Conservation (phyloP, 2,113 vertebrate species). For the Nansenia antarctica region DNA sequence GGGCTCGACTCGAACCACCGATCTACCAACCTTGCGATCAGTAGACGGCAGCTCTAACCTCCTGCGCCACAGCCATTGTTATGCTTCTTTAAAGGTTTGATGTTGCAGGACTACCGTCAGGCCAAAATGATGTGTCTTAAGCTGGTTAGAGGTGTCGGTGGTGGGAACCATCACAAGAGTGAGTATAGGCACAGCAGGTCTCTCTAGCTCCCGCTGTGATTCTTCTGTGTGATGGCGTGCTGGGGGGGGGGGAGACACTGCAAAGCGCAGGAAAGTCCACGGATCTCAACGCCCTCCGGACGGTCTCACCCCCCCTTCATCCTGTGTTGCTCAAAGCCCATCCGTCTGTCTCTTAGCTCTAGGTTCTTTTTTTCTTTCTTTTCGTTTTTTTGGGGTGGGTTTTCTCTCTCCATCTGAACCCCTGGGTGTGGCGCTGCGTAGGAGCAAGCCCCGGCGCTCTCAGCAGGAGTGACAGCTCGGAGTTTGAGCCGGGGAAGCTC, state of each 20-base stretch:
- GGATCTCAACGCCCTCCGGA: not conserved
- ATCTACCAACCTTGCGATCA: too few relatives aligned
- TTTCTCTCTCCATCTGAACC: not conserved
- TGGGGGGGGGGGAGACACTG: too few relatives aligned
- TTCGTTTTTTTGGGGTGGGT: too few relatives aligned
- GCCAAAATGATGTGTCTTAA: too few relatives aligned
- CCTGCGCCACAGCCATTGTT: too few relatives aligned
- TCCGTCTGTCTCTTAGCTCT: constrained; percentile 31
- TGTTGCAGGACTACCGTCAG: too few relatives aligned
- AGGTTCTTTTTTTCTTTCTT: too few relatives aligned
- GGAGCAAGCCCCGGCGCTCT: constrained; percentile 12
- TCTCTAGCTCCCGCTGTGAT: not conserved
- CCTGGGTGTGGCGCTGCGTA: not conserved
- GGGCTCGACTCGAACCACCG: too few relatives aligned
- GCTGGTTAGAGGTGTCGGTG: not conserved
- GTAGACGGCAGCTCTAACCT: too few relatives aligned
- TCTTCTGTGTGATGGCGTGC: too few relatives aligned
- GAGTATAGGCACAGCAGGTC: not conserved
- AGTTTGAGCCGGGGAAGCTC: constrained; percentile 8
- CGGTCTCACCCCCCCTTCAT: not conserved
- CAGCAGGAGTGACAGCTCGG: constrained; percentile 39
- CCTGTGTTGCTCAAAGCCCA: constrained; percentile 22
- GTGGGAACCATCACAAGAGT: not conserved
- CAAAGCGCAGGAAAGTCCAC: too few relatives aligned
- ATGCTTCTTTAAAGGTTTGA: too few relatives aligned